Evolutionary conservation across 2,888 invertebrate species (phyloP).

Genomic region (Chrysolina haemoptera): DNA sequence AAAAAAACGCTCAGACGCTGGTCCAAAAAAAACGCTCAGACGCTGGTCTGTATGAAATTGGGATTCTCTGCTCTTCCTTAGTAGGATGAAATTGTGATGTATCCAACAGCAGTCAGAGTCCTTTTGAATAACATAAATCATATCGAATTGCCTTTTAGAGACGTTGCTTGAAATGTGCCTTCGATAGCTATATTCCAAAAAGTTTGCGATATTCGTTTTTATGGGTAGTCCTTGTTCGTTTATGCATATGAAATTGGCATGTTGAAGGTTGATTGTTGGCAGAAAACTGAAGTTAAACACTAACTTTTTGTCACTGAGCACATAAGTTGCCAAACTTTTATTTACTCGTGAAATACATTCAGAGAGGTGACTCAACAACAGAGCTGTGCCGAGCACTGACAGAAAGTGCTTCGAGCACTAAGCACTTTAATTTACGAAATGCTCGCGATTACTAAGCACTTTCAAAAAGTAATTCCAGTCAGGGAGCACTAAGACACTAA

Average conservation of each 20-base stretch:
- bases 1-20: background rate
- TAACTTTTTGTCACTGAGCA: no score
- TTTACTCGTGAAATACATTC: no score
- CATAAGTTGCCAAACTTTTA: no score
- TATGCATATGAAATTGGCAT: background rate
- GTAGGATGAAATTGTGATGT: conserved; percentile 3
- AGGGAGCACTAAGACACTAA: no score
- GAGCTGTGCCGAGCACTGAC: no score
- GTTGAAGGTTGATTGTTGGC: background rate
- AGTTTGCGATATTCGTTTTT: background rate
- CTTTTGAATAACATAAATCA: conserved; percentile 13
- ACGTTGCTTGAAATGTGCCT: background rate
- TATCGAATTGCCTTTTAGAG: conserved; percentile 4
- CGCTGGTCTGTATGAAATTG: background rate
- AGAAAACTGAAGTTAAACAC: background rate
- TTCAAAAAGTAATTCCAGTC: no score
- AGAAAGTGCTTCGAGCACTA: conserved; percentile 7
- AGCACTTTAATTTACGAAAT: no score
- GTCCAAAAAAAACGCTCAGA: background rate
- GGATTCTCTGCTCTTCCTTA: background rate
- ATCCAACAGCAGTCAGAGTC: conserved; percentile 10
- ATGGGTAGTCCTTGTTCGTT: background rate
- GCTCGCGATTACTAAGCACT: no score
- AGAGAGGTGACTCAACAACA: no score
- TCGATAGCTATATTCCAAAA: background rate